Conservation (phyloP, 2,113 vertebrate genomes). For the Lipotes vexillifer region DNA sequence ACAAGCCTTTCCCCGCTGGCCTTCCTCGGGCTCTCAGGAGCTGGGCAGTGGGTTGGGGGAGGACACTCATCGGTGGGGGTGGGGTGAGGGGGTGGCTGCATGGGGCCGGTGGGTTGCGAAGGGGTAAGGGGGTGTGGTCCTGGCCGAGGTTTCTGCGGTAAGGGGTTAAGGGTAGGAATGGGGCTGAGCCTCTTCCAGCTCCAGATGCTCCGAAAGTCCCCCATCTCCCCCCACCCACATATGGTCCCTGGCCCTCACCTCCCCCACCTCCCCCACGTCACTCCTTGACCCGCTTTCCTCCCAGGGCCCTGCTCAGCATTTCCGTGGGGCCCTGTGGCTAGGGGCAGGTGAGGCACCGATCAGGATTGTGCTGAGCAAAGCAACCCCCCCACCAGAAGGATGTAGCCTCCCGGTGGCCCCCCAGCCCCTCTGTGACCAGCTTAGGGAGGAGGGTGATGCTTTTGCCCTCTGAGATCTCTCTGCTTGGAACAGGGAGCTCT, state of each 20-base stretch:
- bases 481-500: background rate
- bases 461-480: background rate
- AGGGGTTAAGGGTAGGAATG: background rate
- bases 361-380: constrained; percentile 71
- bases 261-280: constrained; percentile 24
- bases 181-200: constrained; percentile 21
- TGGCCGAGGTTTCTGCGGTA: background rate
- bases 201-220: constrained; percentile 43
- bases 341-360: background rate
- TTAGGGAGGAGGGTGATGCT: background rate
- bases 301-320: constrained; percentile 68
- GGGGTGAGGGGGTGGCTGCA: background rate
- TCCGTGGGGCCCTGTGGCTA: constrained; percentile 73
- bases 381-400: constrained; percentile 27
- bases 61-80: background rate
- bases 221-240: constrained; percentile 34
- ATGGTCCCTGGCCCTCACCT: constrained; percentile 3
- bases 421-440: background rate
- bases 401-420: background rate
- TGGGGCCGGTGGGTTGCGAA: background rate
- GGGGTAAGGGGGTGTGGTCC: background rate
- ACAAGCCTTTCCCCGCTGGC: background rate
- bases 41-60: background rate
- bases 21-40: background rate
- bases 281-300: constrained; percentile 72